phyloP scores from a whole-genome alignment of 2,113 vertebrate species.

The Leucosticte australis region DNA sequence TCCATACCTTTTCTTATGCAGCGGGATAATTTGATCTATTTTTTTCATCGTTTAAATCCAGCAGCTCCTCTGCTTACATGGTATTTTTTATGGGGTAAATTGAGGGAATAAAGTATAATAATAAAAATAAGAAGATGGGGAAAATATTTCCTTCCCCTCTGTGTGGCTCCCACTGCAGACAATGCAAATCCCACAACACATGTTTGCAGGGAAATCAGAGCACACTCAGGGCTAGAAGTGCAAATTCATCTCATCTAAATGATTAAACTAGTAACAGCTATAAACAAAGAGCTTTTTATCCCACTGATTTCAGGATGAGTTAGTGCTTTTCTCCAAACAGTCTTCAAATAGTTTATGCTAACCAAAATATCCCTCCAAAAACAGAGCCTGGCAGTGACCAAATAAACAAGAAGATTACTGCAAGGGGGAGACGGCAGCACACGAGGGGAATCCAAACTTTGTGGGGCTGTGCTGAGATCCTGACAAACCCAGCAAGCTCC shows the following conservation, averaged over 20 bases:
- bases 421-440: neutral
- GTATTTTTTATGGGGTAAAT: conserved; percentile 30
- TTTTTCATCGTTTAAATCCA: conserved; percentile 2
- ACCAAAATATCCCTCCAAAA: conserved; percentile 1
- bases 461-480: fast-evolving
- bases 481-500: neutral
- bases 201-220: conserved; percentile 34
- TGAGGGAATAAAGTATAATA: conserved; percentile 19
- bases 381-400: neutral
- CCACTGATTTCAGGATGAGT: conserved; percentile 8
- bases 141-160: conserved; percentile 27
- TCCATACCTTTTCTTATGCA: neutral
- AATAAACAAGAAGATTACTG: neutral
- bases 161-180: neutral
- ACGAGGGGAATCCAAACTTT: neutral
- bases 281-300: conserved; percentile 48
- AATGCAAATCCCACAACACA: conserved; percentile 26
- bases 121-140: neutral
- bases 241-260: conserved; percentile 21
- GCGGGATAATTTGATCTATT: neutral
- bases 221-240: conserved; percentile 22
- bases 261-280: conserved; percentile 16
- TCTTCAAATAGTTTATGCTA: conserved; percentile 38
- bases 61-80: neutral
- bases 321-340: conserved; percentile 37